Base-by-base conservation (phyloP, 1,140 invertebrate species). In the Agrypnia vestita region DNA sequence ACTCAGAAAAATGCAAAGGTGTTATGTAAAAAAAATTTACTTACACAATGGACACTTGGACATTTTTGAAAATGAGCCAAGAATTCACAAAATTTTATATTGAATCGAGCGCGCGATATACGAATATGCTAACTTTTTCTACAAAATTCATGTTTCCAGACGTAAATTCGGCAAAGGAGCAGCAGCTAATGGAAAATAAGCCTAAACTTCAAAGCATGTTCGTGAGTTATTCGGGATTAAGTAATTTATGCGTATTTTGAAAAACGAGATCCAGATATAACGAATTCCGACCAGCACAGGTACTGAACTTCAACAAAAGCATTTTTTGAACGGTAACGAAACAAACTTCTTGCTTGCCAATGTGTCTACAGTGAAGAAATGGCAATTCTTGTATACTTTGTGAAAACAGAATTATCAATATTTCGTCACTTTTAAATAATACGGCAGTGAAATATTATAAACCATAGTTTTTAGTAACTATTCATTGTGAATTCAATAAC, bases 221-320 rank as follows among this genome's bases (percentile, higher is more conserved):
- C 12, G 61, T 44, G 49, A 69, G 49, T 35, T 69, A 67, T 78
- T 67, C 44, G 49, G 17, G 62, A 78, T 78, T 67, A 69, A 71
- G 76, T 67, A 78, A 78, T 78, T 78, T 78, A 78, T 78, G 76
- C 76, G 44, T 78, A 78, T 51, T 75, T 21, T 11, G 21, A 12
- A 59, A 75, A 75, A 73, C 61, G 13, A 43, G 15, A 75, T 43
- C 44, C 73, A 21, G 71, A 73, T 73, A 73, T 44, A 73, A 73
- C 25, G 53, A 73, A 73, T 73, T 73, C 53, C 71, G 19, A 8
- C 13, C 71, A 17, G 71, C 51, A 15, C 47, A 56, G 49, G 71
- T 73, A 73, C 17, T 3, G 47, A 73, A 73, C 49, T 53, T 55
- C 71, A 25, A 13, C 21, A 47, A 73, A 73, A 73, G 71, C 71